Percentiles rank a stretch among this genome's conserved stretches.
Conservation (phyloP, 2,888 invertebrate species). For the Aleiodes testaceus region DNA sequence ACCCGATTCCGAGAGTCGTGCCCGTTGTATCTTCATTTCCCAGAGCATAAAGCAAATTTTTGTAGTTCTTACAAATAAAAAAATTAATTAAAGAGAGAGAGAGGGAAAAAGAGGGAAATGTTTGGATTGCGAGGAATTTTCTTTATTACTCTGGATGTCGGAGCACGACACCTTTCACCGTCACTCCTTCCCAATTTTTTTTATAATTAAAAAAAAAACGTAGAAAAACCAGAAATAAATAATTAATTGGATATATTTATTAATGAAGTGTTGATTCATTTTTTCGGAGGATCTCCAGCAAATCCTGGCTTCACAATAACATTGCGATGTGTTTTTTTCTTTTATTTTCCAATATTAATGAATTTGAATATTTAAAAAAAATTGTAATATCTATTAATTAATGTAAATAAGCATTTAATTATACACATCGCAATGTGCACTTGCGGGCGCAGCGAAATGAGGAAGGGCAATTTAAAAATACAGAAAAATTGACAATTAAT, state of each 20-base stretch:
- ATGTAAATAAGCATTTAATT: not conserved
- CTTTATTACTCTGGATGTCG: slow-evolving; percentile 8
- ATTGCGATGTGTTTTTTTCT: slow-evolving; percentile 39
- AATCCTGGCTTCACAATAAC: slow-evolving; percentile 38
- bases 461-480: slow-evolving; percentile 6
- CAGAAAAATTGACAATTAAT: not conserved
- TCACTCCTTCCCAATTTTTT: slow-evolving; percentile 5
- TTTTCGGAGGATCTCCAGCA: slow-evolving; percentile 43
- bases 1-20: not conserved
- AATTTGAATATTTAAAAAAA: slow-evolving; percentile 4
- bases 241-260: not conserved
- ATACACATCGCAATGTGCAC: slow-evolving; percentile 37
- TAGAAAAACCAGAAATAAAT: not conserved
- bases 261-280: slow-evolving; percentile 1
- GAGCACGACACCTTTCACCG: not conserved
- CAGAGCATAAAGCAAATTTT: slow-evolving; percentile 21
- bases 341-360: not conserved
- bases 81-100: not conserved
- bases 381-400: not conserved
- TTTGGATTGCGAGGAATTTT: slow-evolving; percentile 11
- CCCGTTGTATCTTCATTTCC: slow-evolving; percentile 23
- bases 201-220: not conserved
- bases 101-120: not conserved
- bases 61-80: not conserved
- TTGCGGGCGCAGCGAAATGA: slow-evolving; percentile 45